phyloP scores from a whole-genome alignment of 2,797 vertebrate species.

The Gymnoscopelus microlampas region DNA sequence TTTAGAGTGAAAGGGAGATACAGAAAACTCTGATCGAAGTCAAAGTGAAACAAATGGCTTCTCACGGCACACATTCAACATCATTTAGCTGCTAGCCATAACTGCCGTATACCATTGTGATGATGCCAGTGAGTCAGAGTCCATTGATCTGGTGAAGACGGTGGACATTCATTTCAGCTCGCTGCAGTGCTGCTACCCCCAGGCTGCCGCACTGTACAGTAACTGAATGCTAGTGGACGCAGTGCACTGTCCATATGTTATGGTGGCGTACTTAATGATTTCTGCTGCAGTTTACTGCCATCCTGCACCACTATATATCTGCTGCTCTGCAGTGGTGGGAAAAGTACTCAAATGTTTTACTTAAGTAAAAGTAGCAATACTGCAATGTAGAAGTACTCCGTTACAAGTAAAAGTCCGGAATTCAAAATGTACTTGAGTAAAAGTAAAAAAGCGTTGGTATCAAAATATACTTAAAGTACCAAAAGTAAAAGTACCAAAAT shows the following conservation, averaged over 20 bases:
- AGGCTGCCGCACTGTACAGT: not conserved
- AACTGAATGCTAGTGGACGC: conserved; percentile 13
- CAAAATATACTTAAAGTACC: too few species aligned
- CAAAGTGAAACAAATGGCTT: too few species aligned
- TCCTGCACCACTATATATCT: not conserved
- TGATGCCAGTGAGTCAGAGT: not conserved
- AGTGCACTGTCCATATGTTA: conserved; percentile 18
- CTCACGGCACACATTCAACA: not conserved
- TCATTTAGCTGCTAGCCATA: not conserved
- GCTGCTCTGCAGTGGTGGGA: not conserved
- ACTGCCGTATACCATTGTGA: not conserved
- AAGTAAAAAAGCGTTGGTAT: too few species aligned
- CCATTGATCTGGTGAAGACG: not conserved
- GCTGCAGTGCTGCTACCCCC: not conserved
- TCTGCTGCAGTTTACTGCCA: not conserved
- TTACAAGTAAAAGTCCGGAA: too few species aligned
- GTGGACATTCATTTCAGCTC: not conserved
- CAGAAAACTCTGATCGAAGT: too few species aligned
- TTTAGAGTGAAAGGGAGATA: too few species aligned
- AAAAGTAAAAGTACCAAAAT: too few species aligned
- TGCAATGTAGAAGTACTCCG: too few species aligned
- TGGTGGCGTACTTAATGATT: conserved; percentile 11
- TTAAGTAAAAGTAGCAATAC: too few species aligned
- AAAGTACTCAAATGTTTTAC: too few species aligned
- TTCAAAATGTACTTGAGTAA: too few species aligned